A percentile compares a stretch with the other conserved stretches of the same genome.
phyloP scores from a whole-genome alignment of 1,140 invertebrate species.

The Drosophila athabasca region DNA sequence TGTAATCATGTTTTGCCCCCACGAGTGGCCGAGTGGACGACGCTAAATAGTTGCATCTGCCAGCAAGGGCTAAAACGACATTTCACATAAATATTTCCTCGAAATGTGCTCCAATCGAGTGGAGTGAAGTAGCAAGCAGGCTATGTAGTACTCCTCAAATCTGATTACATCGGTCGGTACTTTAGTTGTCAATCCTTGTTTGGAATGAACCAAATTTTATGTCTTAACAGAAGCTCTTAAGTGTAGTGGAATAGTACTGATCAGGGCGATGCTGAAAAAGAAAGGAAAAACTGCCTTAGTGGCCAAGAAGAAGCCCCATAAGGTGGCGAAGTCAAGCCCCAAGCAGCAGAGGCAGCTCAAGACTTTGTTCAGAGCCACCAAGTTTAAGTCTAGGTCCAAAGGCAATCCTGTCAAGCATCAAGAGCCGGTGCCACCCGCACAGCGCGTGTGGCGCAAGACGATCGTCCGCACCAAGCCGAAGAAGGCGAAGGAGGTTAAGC shows the following conservation, averaged over 20 bases:
- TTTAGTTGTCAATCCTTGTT: too few species aligned
- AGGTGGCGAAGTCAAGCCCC: constrained; percentile 13
- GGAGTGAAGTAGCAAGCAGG: background rate
- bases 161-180: background rate
- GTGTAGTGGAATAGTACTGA: background rate
- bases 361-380: background rate
- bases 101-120: background rate
- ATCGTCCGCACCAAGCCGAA: constrained; percentile 35
- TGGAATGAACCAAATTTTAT: background rate
- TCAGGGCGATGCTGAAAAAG: background rate
- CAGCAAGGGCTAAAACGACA: background rate
- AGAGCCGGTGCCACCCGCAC: background rate
- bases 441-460: constrained; percentile 42
- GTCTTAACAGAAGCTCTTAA: background rate
- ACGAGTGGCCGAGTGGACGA: constrained; percentile 4
- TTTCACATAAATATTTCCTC: constrained; percentile 8
- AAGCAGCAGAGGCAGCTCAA: constrained; percentile 20
- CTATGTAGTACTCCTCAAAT: background rate
- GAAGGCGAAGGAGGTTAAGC: background rate
- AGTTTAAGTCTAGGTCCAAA: too few species aligned
- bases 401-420: background rate
- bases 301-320: background rate
- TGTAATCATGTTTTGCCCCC: constrained; percentile 46
- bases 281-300: background rate
- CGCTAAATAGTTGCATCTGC: constrained; percentile 29